A percentile compares a stretch with the other conserved stretches of the same genome.
Conservation (phyloP, 1,140 invertebrate genomes). For the Anastrepha ludens region DNA sequence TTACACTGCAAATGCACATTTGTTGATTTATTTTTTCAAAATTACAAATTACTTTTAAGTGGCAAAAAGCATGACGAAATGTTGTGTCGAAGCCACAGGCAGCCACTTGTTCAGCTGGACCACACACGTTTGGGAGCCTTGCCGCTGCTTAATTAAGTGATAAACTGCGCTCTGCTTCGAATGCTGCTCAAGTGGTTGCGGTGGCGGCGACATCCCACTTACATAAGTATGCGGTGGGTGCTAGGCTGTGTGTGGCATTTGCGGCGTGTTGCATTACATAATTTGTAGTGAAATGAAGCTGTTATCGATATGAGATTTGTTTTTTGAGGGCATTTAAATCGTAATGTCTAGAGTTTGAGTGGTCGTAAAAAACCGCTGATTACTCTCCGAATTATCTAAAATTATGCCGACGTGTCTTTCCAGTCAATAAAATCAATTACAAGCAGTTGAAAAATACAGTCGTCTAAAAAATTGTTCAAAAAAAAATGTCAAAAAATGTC, state of each 20-base stretch:
- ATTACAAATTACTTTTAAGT: constrained; percentile 47
- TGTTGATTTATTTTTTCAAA: background rate
- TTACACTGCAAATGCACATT: background rate
- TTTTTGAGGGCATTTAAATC: background rate
- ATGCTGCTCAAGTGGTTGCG: background rate
- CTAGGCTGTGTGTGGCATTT: constrained; percentile 19
- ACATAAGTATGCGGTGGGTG: background rate
- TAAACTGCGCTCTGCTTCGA: background rate
- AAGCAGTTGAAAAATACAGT: too few relatives aligned
- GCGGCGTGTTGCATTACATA: background rate
- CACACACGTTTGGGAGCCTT: background rate
- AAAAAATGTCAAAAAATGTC: too few relatives aligned
- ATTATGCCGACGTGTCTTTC: background rate
- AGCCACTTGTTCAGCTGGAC: background rate
- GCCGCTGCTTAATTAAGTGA: constrained; percentile 27
- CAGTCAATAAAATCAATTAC: background rate
- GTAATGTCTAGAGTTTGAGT: background rate
- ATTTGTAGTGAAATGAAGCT: constrained; percentile 14
- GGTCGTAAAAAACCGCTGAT: background rate
- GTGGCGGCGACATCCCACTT: background rate
- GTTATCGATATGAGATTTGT: constrained; percentile 1
- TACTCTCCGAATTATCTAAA: background rate
- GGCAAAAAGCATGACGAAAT: constrained; percentile 38
- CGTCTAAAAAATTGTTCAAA: too few relatives aligned
- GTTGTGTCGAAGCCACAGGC: background rate